Percentiles rank a stretch among this genome's conserved stretches.
Conservation (phyloP, 2,113 vertebrate genomes). For the Seriola aureovittata region DNA sequence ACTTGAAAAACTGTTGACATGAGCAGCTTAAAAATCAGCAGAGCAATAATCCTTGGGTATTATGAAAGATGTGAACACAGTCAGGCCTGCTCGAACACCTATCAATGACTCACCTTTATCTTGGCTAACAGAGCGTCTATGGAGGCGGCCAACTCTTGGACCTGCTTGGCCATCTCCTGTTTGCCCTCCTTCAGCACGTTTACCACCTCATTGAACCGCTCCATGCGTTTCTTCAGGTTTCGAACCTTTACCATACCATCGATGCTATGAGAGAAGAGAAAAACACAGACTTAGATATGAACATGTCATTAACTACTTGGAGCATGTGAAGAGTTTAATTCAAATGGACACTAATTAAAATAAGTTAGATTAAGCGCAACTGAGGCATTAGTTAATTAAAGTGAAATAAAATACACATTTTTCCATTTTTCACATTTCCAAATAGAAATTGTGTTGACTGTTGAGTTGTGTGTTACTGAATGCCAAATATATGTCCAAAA, state of each 20-base stretch:
- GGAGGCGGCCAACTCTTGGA: slow-evolving; percentile 89
- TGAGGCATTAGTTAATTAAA: too few relatives aligned
- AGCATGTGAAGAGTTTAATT: not conserved
- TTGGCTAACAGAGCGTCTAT: slow-evolving; percentile 90
- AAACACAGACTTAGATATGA: not conserved
- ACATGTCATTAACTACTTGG: not conserved
- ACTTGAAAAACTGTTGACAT: not conserved
- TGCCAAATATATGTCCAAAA: too few relatives aligned
- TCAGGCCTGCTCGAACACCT: not conserved
- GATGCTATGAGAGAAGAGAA: slow-evolving; percentile 81
- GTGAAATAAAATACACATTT: too few relatives aligned
- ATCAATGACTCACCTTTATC: slow-evolving; percentile 89
- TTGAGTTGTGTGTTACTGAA: too few relatives aligned
- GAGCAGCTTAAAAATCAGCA: slow-evolving; percentile 1
- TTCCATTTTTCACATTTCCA: too few relatives aligned
- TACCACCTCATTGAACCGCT: slow-evolving; percentile 93
- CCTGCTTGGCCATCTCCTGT: slow-evolving; percentile 91
- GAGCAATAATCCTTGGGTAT: not conserved
- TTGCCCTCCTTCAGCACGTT: slow-evolving; percentile 94
- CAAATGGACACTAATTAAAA: not conserved
- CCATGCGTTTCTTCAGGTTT: slow-evolving; percentile 91
- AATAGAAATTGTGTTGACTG: too few relatives aligned
- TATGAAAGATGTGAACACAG: not conserved
- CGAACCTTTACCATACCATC: slow-evolving; percentile 94
- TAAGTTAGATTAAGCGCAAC: not conserved